Base-by-base conservation (phyloP, 2,113 vertebrate genomes). In the Labeo rohita region DNA sequence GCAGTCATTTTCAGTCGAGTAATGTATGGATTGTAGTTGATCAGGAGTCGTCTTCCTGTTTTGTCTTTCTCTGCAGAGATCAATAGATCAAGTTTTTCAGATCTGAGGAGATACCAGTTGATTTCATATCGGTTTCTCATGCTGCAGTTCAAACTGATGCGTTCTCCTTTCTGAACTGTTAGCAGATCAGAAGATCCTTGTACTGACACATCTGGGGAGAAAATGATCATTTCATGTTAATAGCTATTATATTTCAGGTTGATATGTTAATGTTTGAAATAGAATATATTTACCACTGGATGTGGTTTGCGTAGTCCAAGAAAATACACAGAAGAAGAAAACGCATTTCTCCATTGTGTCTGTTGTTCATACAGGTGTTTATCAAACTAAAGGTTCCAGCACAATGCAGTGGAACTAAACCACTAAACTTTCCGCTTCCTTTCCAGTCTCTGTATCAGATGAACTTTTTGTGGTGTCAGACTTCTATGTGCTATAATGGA, bases 1-100 rank as follows among this genome's bases (percentile, higher is more conserved):
- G 34, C 1, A 0, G 15, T 70, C 0, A 39, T 18, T 4, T 39
- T 0, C 15, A 70, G 1, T 0, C 7, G 34, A 39, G 1, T 0
- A 0, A 0, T 0, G 0, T 39, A 2, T 39, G 0, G 15, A 39
- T 39, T 9, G 34, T 70, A 70, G 15, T 2, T 70, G 15, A 0
- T 70, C 15, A 70, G 66, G 0, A 70, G 7, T 9, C 16, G 16
- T 39, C 66, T 70, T 16, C 66, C 66, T 0, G 0, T 0, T 70
- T 18, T 4, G 8, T 70, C 34, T 3, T 39, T 70, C 15, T 18
- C 0, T 0, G 3, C 34, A 9, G 34, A 2, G 18, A 9, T 18
- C 34, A 70, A 15, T 3, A 70, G 66, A 12, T 9, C 1, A 1
- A 70, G 34, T 8, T 9, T 3, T 39, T 8, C 15, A 18, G 66